These are phyloP conservation scores for Aleiodes leptofemur DNA, from an alignment of 2,888 invertebrate genomes.

Conservation along the genomic window DNA sequence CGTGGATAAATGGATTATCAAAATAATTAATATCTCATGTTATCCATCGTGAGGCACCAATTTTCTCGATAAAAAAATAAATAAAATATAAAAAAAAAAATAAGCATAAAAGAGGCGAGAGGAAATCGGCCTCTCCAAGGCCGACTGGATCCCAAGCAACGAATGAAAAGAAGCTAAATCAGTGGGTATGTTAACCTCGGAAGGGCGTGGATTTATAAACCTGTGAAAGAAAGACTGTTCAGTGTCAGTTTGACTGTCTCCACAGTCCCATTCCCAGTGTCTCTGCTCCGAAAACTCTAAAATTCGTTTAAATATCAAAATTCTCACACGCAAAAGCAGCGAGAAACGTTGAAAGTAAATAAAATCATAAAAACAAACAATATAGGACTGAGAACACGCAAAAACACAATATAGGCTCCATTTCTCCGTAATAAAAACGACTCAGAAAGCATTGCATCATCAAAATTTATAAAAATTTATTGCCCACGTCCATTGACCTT, in stretches of 20 bases:
- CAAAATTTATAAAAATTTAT: not conserved
- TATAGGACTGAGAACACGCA: not conserved
- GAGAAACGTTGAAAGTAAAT: no score
- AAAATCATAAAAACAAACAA: not conserved
- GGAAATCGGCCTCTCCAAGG: constrained; percentile 51
- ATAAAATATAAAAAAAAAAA: not conserved
- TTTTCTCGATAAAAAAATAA: not conserved
- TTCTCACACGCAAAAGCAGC: no score
- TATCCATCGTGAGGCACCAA: no score
- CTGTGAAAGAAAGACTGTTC: constrained; percentile 23
- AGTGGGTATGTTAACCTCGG: constrained; percentile 42
- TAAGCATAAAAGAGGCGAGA: constrained; percentile 1
- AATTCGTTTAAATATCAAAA: not conserved
- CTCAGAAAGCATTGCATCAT: not conserved
- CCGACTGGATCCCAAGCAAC: constrained; percentile 44
- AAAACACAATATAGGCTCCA: not conserved
- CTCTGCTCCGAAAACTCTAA: not conserved
- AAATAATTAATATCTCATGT: no score
- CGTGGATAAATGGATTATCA: no score
- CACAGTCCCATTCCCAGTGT: not conserved
- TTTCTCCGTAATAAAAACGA: no score
- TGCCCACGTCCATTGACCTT: no score
- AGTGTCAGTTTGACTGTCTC: constrained; percentile 4
- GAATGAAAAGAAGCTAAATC: constrained; percentile 17
- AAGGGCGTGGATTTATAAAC: constrained; percentile 41